Base-by-base conservation (phyloP, 2,797 vertebrate genomes). In the Sebastes reedi region DNA sequence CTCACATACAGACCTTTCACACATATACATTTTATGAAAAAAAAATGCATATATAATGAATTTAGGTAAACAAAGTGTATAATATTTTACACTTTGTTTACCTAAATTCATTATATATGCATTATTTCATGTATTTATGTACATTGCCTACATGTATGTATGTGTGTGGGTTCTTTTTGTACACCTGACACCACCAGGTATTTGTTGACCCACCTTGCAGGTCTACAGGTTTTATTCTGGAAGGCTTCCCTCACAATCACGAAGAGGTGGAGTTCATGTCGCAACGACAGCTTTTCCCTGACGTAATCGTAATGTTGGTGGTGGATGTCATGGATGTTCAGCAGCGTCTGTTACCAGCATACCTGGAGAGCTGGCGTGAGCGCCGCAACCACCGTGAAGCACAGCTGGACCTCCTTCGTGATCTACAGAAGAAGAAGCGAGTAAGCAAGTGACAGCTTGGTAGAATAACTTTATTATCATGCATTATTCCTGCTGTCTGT, bases 201-300 rank as follows among this genome's bases (percentile, higher is more conserved):
- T 72, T 77, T 72, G 6, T 34, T 69, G 11, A 71, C 20, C 34
- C 67, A 2, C 34, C 24, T 75, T 68, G 11, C 56, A 97, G 96
- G 87, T 98, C 97, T 11, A 96, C 94, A 39, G 99, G 99, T 50
- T 99, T 99, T 92, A 94, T 99, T 87, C 89, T 99, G 78, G 99
- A 99, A 83, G 98, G 98, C 56, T 99, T 99, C 88, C 98, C 98
- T 42, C 87, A 92, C 68, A 94, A 91, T 75, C 10, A 42, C 0
- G 95, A 98, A 0, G 97, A 99, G 69, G 94, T 94, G 56, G 82
- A 90, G 29, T 98, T 97, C 88, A 91, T 99, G 84, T 87, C 86
- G 39, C 92, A 97, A 61, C 89, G 0, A 20, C 94, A 95, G 67
- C 95, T 99, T 77, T 97, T 96, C 87, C 97, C 98, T 60, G 98